Conservation (phyloP, 2,888 invertebrate species). For the Neuroscelio doddi region DNA sequence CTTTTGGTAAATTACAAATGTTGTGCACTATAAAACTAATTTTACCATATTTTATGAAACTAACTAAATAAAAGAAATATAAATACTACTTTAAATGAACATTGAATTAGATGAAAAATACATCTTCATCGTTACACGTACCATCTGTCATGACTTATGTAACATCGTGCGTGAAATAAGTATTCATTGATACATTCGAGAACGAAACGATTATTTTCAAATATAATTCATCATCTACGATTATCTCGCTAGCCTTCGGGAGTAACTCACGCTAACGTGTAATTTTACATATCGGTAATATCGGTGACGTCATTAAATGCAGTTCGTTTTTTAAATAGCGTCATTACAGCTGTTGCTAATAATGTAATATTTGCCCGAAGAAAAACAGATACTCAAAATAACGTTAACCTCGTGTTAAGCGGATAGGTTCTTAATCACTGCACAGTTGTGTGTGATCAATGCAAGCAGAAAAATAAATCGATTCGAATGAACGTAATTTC, state of each 20-base stretch:
- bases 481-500: not conserved
- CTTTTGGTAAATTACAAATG: too few species aligned
- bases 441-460: not conserved
- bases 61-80: too few species aligned
- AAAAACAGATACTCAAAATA: not conserved
- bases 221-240: constrained; percentile 35
- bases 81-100: too few species aligned
- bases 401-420: not conserved
- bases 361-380: constrained; percentile 1
- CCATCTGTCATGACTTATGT: too few species aligned
- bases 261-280: not conserved
- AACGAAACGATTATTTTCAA: constrained; percentile 26
- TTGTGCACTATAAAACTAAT: too few species aligned
- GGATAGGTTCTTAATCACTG: not conserved
- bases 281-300: constrained; percentile 31
- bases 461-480: not conserved
- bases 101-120: too few species aligned
- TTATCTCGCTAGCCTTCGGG: constrained; percentile 32
- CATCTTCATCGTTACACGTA: too few species aligned
- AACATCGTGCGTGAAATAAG: constrained; percentile 12
- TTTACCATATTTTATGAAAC: too few species aligned
- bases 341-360: constrained; percentile 14
- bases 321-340: constrained; percentile 13
- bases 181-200: constrained; percentile 21
- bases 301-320: constrained; percentile 32